These are phyloP conservation scores for Chlorops oryzae DNA, from an alignment of 1,140 invertebrate species.

Conservation along the genomic window DNA sequence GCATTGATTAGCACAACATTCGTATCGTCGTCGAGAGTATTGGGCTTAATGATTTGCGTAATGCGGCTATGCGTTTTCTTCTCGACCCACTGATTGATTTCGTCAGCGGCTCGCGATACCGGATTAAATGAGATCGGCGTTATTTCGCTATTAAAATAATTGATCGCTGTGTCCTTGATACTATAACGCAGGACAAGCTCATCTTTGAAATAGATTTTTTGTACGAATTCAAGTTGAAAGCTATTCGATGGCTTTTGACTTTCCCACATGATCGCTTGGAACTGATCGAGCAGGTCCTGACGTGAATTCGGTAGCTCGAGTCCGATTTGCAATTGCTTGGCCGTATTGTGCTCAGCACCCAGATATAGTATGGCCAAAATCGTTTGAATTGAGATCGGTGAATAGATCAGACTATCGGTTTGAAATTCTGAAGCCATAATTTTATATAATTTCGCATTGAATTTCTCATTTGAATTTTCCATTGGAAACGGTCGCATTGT, in stretches of 20 bases:
- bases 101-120: slow-evolving; percentile 4
- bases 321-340: slow-evolving; percentile 12
- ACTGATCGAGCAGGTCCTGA: too few species aligned
- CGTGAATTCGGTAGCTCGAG: slow-evolving; percentile 8
- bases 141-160: slow-evolving; percentile 17
- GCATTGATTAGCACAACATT: slow-evolving; percentile 30
- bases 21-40: slow-evolving; percentile 20
- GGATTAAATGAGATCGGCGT: slow-evolving; percentile 22
- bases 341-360: slow-evolving; percentile 20
- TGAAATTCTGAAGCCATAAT: slow-evolving; percentile 3
- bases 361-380: slow-evolving; percentile 25
- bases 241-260: too few species aligned
- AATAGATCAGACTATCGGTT: slow-evolving; percentile 26
- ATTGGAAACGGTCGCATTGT: too few species aligned
- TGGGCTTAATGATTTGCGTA: slow-evolving; percentile 13
- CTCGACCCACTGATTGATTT: slow-evolving; percentile 31
- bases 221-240: too few species aligned
- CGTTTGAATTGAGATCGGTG: slow-evolving; percentile 32
- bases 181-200: too few species aligned
- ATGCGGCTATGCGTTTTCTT: slow-evolving; percentile 24
- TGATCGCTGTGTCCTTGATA: background rate
- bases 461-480: slow-evolving; percentile 20
- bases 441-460: slow-evolving; percentile 30
- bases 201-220: too few species aligned
- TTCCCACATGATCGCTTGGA: too few species aligned